Percentiles rank a stretch among this genome's conserved stretches.
Conservation (phyloP, 2,888 invertebrate species). For the Dimorphilus gyrociliatus region DNA sequence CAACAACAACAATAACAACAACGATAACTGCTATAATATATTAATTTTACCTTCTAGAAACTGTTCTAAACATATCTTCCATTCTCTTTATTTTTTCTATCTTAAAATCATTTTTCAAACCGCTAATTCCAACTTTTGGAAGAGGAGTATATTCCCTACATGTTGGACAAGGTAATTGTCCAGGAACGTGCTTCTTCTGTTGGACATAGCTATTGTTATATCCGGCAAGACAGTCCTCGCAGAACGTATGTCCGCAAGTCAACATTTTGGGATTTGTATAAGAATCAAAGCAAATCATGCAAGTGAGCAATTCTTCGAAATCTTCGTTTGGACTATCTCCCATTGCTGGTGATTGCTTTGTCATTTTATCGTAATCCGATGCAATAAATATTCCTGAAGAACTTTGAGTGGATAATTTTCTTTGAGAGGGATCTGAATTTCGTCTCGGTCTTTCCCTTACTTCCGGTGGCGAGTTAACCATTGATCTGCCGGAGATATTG, state of each 20-base stretch:
- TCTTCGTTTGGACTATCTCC: no score
- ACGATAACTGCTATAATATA: no score
- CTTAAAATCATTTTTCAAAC: slow-evolving; percentile 14
- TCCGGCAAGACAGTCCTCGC: slow-evolving; percentile 11
- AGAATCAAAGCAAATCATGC: slow-evolving; percentile 16
- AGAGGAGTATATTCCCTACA: slow-evolving; percentile 14
- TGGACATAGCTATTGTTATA: slow-evolving; percentile 11
- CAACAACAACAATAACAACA: no score
- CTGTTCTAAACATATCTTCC: slow-evolving; percentile 13
- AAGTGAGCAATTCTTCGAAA: slow-evolving; percentile 13
- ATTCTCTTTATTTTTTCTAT: slow-evolving; percentile 13
- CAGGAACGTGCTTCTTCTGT: slow-evolving; percentile 10
- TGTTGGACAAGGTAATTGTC: slow-evolving; percentile 14
- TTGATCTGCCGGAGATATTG: no score
- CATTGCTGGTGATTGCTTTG: no score
- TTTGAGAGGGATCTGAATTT: no score
- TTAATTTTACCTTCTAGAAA: no score
- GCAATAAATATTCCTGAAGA: no score
- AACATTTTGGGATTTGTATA: slow-evolving; percentile 14
- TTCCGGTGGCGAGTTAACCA: no score
- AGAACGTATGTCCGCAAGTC: slow-evolving; percentile 14
- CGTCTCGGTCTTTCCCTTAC: no score
- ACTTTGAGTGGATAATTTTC: no score
- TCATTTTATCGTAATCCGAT: no score
- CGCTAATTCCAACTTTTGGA: slow-evolving; percentile 10